A percentile compares a stretch with the other conserved stretches of the same genome.
These are phyloP conservation scores for Phenganax stokvisi DNA, from an alignment of 92 coral and sea anemone genomes.

Conservation along the genomic window DNA sequence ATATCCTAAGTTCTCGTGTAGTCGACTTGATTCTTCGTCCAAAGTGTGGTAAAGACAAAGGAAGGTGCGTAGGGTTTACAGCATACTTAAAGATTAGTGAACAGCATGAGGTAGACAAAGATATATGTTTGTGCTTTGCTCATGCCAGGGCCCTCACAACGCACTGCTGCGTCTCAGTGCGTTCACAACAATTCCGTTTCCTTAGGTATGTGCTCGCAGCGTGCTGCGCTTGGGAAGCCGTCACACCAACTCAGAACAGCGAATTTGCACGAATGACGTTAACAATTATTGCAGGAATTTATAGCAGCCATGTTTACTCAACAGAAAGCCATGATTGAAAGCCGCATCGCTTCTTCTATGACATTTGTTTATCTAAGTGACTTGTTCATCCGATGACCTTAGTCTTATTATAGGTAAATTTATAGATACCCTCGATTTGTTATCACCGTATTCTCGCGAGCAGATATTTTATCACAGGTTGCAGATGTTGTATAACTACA, in stretches of 20 bases:
- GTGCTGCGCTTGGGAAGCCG: constrained; percentile 28
- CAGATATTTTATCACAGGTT: constrained; percentile 39
- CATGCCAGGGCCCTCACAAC: constrained; percentile 25
- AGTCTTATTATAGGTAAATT: not conserved
- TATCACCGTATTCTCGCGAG: constrained; percentile 9
- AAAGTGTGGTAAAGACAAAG: constrained; percentile 32
- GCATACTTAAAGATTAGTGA: constrained; percentile 39
- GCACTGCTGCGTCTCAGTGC: constrained; percentile 22
- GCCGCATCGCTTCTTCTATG: constrained; percentile 17
- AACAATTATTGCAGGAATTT: constrained; percentile 36
- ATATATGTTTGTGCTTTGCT: constrained; percentile 34
- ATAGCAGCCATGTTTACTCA: constrained; percentile 37
- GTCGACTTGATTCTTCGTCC: constrained; percentile 28
- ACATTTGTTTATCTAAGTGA: constrained; percentile 37
- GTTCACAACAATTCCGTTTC: constrained; percentile 22
- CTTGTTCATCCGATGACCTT: constrained; percentile 35
- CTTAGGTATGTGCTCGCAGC: constrained; percentile 33
- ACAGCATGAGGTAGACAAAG: constrained; percentile 42
- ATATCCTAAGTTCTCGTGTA: constrained; percentile 1
- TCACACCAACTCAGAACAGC: constrained; percentile 18
- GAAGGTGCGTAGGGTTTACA: constrained; percentile 38
- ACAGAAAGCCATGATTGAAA: constrained; percentile 34
- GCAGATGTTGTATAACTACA: constrained; percentile 9
- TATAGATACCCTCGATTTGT: constrained; percentile 13
- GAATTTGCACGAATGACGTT: constrained; percentile 13